Base-by-base conservation (phyloP, 2,113 vertebrate genomes). In the Amia ocellicauda region DNA sequence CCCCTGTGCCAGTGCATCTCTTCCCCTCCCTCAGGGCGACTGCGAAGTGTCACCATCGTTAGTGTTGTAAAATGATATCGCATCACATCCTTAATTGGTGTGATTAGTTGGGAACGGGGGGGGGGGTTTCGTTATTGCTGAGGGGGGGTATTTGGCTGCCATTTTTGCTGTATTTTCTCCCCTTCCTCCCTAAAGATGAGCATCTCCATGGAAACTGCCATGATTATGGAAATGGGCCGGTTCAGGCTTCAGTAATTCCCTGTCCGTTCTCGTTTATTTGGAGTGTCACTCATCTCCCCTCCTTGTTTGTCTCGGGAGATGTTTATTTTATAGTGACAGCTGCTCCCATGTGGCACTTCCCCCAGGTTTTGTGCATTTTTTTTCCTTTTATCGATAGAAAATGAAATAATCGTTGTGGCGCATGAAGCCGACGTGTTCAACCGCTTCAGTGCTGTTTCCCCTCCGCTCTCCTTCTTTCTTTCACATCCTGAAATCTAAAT, bases 151-250 rank as follows among this genome's bases (percentile, higher is more conserved):
- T 11, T 22, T 42, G 13, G 19, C 45, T 61, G 19, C n/a, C 23
- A 3, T 67, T 62, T 36, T 36, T 27, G 63, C 53, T 28, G 7
- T 50, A 11, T 3, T 59, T 31, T 49, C 60, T 28, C 49, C 52
- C 8, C 40, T 16, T 58, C 29, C 45, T 29, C 40, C 14, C 3
- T 59, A 40, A 22, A 45, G 60, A 63, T 28, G 24, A 9, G 23
- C 7, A 63, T 78, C 71, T 69, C 68, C 62, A 71, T 22, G 58
- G 71, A 63, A 68, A 71, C 67, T 9, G 24, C 60, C 49, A 60
- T 76, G 62, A 78, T 71, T 68, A 71, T 69, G 71, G 66, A 71
- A 67, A 73, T 43, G 60, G 17, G 41, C 26, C 52, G 60, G 56
- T 43, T 43, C 43, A 67, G 52, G 68, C 68, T 69, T 62, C 69